phyloP scores from a whole-genome alignment of 1,140 invertebrate species.

The Battus philenor region DNA sequence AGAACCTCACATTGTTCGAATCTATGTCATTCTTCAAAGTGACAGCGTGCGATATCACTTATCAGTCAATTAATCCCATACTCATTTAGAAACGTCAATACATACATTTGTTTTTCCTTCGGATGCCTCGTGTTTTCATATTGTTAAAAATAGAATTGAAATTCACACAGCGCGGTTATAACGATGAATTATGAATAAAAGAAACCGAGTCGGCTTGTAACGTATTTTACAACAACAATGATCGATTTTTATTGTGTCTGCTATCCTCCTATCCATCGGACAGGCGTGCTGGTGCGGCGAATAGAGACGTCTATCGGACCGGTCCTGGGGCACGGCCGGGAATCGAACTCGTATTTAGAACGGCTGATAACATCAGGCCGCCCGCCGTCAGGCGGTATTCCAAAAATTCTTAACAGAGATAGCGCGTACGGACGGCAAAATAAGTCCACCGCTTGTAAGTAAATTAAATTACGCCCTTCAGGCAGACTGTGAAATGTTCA shows the following conservation, averaged over 20 bases:
- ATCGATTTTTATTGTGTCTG: conserved; percentile 15
- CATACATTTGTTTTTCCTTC: not conserved
- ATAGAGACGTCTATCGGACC: conserved; percentile 17
- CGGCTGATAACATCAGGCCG: conserved; percentile 26
- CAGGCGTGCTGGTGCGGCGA: conserved; percentile 10
- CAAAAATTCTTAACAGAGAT: conserved; percentile 46
- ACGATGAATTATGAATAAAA: conserved; percentile 1
- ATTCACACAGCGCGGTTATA: not conserved
- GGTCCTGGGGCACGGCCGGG: conserved; percentile 12
- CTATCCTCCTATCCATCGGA: conserved; percentile 12
- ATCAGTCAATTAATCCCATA: conserved; percentile 16
- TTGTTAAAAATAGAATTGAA: no score
- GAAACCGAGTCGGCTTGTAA: not conserved
- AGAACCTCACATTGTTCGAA: conserved; percentile 16
- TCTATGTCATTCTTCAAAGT: conserved; percentile 14
- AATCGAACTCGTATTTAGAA: conserved; percentile 30
- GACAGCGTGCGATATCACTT: conserved; percentile 14
- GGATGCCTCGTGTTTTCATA: not conserved
- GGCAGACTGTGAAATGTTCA: no score
- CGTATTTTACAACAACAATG: conserved; percentile 10
- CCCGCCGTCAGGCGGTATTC: conserved; percentile 37
- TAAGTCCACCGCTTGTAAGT: conserved; percentile 12
- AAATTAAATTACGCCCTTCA: not conserved
- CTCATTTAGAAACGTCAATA: conserved; percentile 10
- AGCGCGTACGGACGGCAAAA: conserved; percentile 29